Percentiles rank a stretch among this genome's conserved stretches.
Evolutionary conservation across 2,797 vertebrate species (phyloP).

Genomic region (Sardinella longiceps): DNA sequence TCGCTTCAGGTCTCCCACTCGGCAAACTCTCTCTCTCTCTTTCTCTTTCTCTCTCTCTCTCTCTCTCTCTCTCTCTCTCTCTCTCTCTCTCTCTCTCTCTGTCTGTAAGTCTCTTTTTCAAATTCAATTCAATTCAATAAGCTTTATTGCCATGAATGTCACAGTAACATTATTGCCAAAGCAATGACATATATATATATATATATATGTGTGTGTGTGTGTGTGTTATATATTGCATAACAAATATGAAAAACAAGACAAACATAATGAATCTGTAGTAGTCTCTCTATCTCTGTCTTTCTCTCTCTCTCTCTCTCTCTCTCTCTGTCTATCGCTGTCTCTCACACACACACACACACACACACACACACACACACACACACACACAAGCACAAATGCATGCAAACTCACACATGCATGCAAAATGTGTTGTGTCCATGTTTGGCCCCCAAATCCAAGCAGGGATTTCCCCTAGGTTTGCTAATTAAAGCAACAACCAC

Average conservation of each 20-base stretch:
- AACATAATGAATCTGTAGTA: no score
- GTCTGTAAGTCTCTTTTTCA: no score
- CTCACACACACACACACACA: slow-evolving; percentile 18
- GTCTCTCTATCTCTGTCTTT: not conserved
- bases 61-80: not conserved
- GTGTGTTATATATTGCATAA: no score
- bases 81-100: no score
- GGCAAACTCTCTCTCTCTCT: not conserved
- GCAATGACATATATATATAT: no score
- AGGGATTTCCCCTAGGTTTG: slow-evolving; percentile 18
- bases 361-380: slow-evolving; percentile 3
- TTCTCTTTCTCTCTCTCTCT: not conserved
- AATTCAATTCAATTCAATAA: no score
- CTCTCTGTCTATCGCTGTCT: not conserved
- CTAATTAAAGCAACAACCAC: slow-evolving; percentile 41
- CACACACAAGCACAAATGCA: no score
- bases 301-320: not conserved
- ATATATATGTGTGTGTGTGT: no score
- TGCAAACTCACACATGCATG: not conserved
- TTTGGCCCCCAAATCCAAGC: not conserved
- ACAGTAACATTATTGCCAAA: no score
- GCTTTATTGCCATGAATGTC: no score
- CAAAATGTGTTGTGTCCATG: not conserved
- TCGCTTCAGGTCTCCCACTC: not conserved
- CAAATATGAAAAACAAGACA: no score